phyloP scores from a whole-genome alignment of 2,797 vertebrate genomes.

The Fundulus diaphanus region DNA sequence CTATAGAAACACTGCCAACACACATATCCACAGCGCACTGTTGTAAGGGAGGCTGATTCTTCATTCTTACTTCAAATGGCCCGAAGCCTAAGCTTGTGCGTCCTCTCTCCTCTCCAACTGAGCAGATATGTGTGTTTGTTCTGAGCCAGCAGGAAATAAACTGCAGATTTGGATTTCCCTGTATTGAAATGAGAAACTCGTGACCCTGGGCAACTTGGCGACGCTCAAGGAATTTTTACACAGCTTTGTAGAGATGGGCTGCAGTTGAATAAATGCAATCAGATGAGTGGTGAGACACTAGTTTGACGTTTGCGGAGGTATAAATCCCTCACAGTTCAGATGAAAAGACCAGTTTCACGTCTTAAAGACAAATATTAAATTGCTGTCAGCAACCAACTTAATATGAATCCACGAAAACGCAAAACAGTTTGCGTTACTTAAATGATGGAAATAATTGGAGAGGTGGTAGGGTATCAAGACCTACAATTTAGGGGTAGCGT shows the following conservation, averaged over 20 bases:
- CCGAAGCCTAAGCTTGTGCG: slow-evolving; percentile 51
- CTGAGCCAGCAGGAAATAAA: slow-evolving; percentile 62
- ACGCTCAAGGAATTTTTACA: slow-evolving; percentile 36
- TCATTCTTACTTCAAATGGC: slow-evolving; percentile 64
- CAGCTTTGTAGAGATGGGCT: slow-evolving; percentile 29
- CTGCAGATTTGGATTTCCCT: slow-evolving; percentile 58
- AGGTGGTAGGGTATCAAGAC: background rate
- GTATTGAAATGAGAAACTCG: slow-evolving; percentile 43
- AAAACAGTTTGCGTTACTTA: background rate
- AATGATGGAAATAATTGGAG: background rate
- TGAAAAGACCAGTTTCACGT: background rate
- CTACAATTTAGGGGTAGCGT: background rate
- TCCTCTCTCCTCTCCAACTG: slow-evolving; percentile 32
- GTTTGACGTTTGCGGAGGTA: background rate
- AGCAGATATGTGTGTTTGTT: slow-evolving; percentile 36
- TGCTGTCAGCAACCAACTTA: background rate
- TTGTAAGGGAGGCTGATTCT: slow-evolving; percentile 34
- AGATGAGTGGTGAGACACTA: background rate
- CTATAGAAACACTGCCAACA: slow-evolving; percentile 56
- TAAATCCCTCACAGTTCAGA: background rate
- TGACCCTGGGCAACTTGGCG: slow-evolving; percentile 52
- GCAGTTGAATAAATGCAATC: background rate
- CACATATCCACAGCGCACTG: slow-evolving; percentile 24
- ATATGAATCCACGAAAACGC: background rate
- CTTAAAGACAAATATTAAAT: background rate